A percentile compares a stretch with the other conserved stretches of the same genome.
Conservation (phyloP, 53 echinoderm and acorn worm species). For the Astropecten irregularis region DNA sequence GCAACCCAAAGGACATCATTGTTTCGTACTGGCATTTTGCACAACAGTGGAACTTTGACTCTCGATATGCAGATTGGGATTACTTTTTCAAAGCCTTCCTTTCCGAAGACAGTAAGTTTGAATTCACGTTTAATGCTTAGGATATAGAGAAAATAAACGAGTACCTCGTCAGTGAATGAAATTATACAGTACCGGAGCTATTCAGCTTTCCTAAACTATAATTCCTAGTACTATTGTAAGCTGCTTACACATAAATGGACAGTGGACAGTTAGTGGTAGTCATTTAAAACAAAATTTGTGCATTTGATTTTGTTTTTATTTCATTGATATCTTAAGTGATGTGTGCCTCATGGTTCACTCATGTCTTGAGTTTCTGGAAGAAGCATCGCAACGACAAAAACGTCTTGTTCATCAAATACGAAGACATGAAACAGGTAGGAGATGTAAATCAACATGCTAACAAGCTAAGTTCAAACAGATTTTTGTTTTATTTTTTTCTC, state of each 20-base stretch:
- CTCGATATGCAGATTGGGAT: slow-evolving; percentile 15
- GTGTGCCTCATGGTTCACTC: slow-evolving; percentile 45
- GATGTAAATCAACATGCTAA: no score
- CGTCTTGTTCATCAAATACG: slow-evolving; percentile 50
- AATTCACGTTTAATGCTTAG: no score
- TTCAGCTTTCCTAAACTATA: no score
- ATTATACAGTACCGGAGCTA: no score
- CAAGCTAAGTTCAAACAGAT: no score
- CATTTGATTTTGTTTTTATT: not conserved
- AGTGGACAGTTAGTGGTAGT: no score
- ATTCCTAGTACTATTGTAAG: no score
- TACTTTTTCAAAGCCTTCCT: not conserved
- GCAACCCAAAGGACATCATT: slow-evolving; percentile 29
- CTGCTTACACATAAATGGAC: no score
- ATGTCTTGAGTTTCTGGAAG: slow-evolving; percentile 49
- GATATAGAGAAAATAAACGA: no score
- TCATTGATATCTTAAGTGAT: slow-evolving; percentile 26
- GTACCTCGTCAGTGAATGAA: no score
- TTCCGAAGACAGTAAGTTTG: not conserved
- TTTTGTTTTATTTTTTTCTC: no score
- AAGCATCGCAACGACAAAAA: slow-evolving; percentile 54
- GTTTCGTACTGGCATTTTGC: slow-evolving; percentile 45
- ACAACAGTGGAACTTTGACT: slow-evolving; percentile 7
- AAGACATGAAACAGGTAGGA: slow-evolving; percentile 20
- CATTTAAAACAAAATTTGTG: no score